These are phyloP conservation scores for Neogobius melanostomus DNA, from an alignment of 2,113 vertebrate species.

Conservation along the genomic window DNA sequence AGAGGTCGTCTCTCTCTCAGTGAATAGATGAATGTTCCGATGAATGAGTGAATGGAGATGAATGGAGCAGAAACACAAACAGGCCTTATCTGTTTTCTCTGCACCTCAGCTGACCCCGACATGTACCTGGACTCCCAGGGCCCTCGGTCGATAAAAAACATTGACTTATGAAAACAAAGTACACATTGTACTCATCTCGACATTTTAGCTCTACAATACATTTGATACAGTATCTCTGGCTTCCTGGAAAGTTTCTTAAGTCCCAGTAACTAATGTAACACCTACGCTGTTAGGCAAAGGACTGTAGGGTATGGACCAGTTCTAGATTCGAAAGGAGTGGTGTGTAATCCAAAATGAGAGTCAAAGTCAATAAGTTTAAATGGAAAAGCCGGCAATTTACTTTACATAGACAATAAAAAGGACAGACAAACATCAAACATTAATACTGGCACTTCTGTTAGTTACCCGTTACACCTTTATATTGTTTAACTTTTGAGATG, in stretches of 20 bases:
- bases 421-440: no score
- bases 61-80: slow-evolving; percentile 66
- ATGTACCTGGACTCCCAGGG: slow-evolving; percentile 7
- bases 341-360: no score
- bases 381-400: no score
- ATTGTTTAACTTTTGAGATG: no score
- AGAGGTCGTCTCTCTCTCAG: slow-evolving; percentile 37
- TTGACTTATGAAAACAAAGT: slow-evolving; percentile 45
- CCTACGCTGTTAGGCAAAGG: no score
- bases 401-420: no score
- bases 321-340: no score
- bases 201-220: slow-evolving; percentile 24
- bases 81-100: slow-evolving; percentile 58
- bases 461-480: no score
- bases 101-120: slow-evolving; percentile 45
- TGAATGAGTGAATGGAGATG: slow-evolving; percentile 40
- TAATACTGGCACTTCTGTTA: no score
- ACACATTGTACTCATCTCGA: slow-evolving; percentile 28
- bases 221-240: slow-evolving; percentile 17
- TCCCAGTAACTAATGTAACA: slow-evolving; percentile 21
- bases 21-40: slow-evolving; percentile 32
- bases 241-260: slow-evolving; percentile 39
- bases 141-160: slow-evolving; percentile 54
- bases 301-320: no score
- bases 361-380: no score